These are phyloP conservation scores for Lepus europaeus DNA, from an alignment of 2,113 vertebrate genomes.

Conservation along the genomic window DNA sequence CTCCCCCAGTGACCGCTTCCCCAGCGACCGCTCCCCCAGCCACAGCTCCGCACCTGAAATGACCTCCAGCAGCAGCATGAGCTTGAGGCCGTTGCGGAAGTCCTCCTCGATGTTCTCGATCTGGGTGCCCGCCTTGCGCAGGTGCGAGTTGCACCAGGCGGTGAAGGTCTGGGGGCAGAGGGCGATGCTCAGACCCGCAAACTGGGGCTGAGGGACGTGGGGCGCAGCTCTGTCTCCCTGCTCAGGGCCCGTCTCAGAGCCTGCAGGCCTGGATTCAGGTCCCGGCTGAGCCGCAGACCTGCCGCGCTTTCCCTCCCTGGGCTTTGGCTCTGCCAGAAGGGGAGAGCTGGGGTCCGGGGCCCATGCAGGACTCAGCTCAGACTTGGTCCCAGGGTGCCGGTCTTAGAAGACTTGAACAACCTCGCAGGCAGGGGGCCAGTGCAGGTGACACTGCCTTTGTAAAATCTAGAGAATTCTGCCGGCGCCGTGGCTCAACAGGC, in stretches of 20 bases:
- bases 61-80: constrained; percentile 96
- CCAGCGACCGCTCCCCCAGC: not conserved
- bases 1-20: too few species aligned
- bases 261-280: not conserved
- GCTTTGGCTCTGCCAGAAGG: not conserved
- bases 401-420: not conserved
- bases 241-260: not conserved
- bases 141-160: constrained; percentile 96
- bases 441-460: not conserved
- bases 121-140: constrained; percentile 95
- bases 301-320: not conserved
- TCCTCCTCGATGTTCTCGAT: constrained; percentile 97
- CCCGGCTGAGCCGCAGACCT: not conserved
- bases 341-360: not conserved
- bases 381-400: not conserved
- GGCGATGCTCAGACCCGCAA: not conserved
- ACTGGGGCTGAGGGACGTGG: not conserved
- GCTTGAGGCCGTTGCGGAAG: constrained; percentile 95
- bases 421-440: not conserved
- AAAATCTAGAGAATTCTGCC: not conserved
- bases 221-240: too few species aligned
- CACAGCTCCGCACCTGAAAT: constrained; percentile 89
- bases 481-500: too few species aligned
- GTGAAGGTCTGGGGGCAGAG: constrained; percentile 92
- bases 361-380: not conserved